Evolutionary conservation across 2,888 invertebrate genomes (phyloP).

Genomic region (Peribatodes rhomboidaria): DNA sequence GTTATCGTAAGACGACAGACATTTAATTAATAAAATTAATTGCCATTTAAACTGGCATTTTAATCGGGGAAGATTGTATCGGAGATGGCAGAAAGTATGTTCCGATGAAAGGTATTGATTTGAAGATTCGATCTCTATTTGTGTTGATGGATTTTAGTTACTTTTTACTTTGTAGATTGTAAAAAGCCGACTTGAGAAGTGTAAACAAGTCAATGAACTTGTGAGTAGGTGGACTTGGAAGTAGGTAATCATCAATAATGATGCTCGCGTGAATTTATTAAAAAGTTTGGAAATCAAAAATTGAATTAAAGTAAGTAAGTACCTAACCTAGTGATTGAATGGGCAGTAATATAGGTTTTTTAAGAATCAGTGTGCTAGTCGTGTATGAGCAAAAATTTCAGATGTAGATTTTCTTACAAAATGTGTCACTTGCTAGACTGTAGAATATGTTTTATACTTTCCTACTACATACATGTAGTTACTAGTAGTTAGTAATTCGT

Average conservation of each 20-base stretch:
- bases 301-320: neutral
- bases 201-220: neutral
- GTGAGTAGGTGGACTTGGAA: conserved; percentile 1
- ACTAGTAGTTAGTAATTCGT: too few relatives aligned
- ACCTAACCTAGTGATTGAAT: too few relatives aligned
- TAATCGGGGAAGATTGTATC: conserved; percentile 27
- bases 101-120: conserved; percentile 28
- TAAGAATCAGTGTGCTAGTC: too few relatives aligned
- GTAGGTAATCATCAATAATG: neutral
- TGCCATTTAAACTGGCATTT: conserved; percentile 40
- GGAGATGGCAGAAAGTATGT: conserved; percentile 22
- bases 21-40: conserved; percentile 61
- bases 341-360: too few relatives aligned
- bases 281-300: neutral
- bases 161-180: neutral
- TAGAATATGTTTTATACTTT: too few relatives aligned
- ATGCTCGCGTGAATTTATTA: neutral
- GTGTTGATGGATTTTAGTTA: neutral
- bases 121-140: conserved; percentile 21
- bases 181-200: neutral
- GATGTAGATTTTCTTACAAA: too few relatives aligned
- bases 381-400: too few relatives aligned
- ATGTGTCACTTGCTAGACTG: too few relatives aligned
- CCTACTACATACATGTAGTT: too few relatives aligned
- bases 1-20: conserved; percentile 43